phyloP scores from a whole-genome alignment of 2,797 vertebrate genomes.

The Rhynchonycteris naso region DNA sequence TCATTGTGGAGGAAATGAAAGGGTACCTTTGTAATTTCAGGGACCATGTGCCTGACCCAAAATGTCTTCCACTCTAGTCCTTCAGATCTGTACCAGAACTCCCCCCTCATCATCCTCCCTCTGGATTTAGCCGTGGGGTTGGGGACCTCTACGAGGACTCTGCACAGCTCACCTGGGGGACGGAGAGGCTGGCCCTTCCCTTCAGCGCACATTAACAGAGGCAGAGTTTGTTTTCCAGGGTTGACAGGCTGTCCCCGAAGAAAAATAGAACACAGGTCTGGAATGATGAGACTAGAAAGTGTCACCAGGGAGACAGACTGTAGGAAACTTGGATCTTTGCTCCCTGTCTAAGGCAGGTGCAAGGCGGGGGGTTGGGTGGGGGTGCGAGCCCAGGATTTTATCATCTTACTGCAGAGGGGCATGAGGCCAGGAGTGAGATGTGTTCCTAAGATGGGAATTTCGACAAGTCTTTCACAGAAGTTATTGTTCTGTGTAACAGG shows the following conservation, averaged over 20 bases:
- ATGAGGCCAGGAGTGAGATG: background rate
- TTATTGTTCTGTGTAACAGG: background rate
- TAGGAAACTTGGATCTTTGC: background rate
- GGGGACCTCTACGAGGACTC: background rate
- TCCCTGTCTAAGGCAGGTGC: background rate
- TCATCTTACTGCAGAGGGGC: background rate
- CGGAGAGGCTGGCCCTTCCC: background rate
- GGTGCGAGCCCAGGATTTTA: background rate
- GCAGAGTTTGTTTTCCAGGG: background rate
- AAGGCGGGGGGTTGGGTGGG: background rate
- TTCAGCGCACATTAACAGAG: background rate
- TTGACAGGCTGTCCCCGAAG: background rate
- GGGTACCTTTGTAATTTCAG: background rate
- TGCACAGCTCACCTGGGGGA: background rate
- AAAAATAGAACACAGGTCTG: background rate
- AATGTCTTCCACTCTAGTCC: background rate
- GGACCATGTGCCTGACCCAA: background rate
- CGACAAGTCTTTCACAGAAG: background rate
- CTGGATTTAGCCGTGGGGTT: background rate
- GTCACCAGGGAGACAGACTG: background rate
- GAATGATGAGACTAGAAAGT: background rate
- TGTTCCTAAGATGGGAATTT: background rate
- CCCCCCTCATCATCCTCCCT: background rate
- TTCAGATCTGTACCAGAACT: background rate
- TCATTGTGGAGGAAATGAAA: background rate